Conservation (phyloP, 1,140 invertebrate species). For the Drosophila pallidifrons region DNA sequence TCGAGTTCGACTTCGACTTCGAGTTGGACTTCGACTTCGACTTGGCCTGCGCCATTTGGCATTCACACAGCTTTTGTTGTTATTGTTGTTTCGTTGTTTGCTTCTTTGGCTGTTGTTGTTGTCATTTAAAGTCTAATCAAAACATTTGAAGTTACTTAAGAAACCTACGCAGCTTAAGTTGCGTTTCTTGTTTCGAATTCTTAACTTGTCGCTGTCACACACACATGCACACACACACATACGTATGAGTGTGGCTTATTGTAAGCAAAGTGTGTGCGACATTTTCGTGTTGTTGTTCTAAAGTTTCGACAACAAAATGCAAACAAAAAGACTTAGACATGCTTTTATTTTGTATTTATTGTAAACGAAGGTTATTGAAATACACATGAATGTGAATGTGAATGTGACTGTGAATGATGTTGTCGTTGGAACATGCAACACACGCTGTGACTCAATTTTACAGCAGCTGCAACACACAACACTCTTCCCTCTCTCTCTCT, state of each 20-base stretch:
- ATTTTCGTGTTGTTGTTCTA: conserved; percentile 43
- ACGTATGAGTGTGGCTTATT: conserved; percentile 2
- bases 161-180: conserved; percentile 82
- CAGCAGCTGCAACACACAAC: conserved; percentile 2
- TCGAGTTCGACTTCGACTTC: conserved; percentile 33
- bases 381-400: neutral
- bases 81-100: conserved; percentile 18
- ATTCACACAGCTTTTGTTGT: conserved; percentile 46
- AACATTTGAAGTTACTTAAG: conserved; percentile 83
- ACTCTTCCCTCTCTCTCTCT: neutral
- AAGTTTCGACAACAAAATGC: conserved; percentile 16
- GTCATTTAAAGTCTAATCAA: conserved; percentile 81
- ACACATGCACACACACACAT: conserved; percentile 31
- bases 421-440: conserved; percentile 18
- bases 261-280: conserved; percentile 36
- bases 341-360: conserved; percentile 7
- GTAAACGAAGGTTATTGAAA: conserved; percentile 22
- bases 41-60: conserved; percentile 52
- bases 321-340: neutral
- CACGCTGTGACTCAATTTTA: conserved; percentile 31
- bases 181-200: conserved; percentile 81
- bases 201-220: conserved; percentile 66
- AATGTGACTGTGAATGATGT: conserved; percentile 3
- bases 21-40: conserved; percentile 34
- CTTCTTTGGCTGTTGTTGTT: conserved; percentile 42